Base-by-base conservation (phyloP, 2,888 invertebrate genomes). In the Prosopocoilus inquinatus region DNA sequence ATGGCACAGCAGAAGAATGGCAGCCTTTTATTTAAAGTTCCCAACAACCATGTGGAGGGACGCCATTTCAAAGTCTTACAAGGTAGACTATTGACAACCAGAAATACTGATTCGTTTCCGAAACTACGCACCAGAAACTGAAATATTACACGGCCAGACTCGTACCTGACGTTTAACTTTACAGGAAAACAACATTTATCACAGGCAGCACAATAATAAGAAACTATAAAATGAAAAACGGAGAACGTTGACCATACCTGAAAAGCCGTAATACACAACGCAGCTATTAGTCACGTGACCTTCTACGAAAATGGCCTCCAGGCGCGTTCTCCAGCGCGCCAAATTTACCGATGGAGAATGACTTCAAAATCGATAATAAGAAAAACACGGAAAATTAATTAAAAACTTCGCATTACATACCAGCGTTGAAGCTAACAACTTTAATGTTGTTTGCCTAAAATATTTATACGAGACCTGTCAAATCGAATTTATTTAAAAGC, bases 31-130 rank as follows among this genome's bases (percentile, higher is more conserved):
- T 61, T 59, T 60, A 62, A 63, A 64, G 59, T 65, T 62, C 61
- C 61, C 64, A 61, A 69, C 68, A 81, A 82, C 85, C 80, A 86
- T 86, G 86, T 85, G 85, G 84, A 77, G 80, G 82, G 86, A 86
- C 86, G 86, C 86, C 86, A 86, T 86, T 85, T 84, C 82, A 81
- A 82, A 81, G 81, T 80, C 81, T 83, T 82, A 81, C 65, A 81
- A 82, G 81, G 80, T 80, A 80, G 80, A 80, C 80, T 81, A 82
- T 79, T 84, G 84, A 83, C 83, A 84, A 59, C 59, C 60, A 47
- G 50, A 56, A 63, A 55, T 54, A 49, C 28, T 44, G 20, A 28
- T 28, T 28, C 20, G 20, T 28, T 28, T 28, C 5, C 20, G 3
- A 28, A 28, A 28, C 20, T 28, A 28, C 20, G 20, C 20, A 28